phyloP scores from a whole-genome alignment of 2,113 vertebrate genomes.

The Caloenas nicobarica region DNA sequence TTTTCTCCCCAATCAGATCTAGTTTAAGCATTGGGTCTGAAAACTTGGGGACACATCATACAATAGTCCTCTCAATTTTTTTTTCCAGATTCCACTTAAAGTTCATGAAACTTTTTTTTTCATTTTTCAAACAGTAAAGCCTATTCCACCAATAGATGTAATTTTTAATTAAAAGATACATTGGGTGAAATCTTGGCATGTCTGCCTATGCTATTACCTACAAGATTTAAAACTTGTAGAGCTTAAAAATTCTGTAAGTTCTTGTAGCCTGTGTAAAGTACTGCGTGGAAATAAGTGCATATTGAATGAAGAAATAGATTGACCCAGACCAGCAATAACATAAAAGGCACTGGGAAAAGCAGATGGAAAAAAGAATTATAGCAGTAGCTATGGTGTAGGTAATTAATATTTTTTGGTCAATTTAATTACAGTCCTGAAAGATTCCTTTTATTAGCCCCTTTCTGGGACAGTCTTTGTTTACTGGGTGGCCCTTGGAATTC shows the following conservation, averaged over 20 bases:
- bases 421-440: not conserved
- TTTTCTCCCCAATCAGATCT: not conserved
- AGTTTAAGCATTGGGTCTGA: not conserved
- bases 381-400: not conserved
- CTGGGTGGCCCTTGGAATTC: not conserved
- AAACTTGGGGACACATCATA: not conserved
- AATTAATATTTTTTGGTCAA: not conserved
- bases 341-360: not conserved
- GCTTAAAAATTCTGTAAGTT: not conserved
- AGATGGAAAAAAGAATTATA: not conserved
- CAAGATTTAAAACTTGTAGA: not conserved
- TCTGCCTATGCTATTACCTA: not conserved
- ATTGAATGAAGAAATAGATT: not conserved
- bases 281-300: not conserved
- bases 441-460: not conserved
- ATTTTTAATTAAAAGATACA: not conserved
- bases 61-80: not conserved
- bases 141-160: not conserved
- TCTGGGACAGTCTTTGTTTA: not conserved
- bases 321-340: not conserved
- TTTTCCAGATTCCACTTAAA: not conserved
- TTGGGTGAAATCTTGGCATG: not conserved
- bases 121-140: not conserved
- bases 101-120: not conserved
- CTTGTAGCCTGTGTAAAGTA: not conserved